Base-by-base conservation (phyloP, 2,113 vertebrate species). In the Seriola aureovittata region DNA sequence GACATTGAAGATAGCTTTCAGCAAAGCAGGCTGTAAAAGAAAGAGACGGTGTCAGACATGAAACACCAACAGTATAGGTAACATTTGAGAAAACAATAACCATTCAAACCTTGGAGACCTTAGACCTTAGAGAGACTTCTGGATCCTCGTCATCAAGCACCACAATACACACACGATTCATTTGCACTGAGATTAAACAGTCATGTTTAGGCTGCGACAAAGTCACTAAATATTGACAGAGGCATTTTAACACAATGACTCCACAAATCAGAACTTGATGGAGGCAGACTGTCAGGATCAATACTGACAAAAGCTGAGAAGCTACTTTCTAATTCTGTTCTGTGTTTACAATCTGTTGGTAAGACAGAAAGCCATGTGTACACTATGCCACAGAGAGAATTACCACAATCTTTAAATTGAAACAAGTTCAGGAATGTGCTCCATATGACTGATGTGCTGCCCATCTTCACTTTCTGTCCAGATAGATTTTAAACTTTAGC, bases 1-100 rank as follows among this genome's bases (percentile, higher is more conserved):
- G 92, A 97, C 98, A 86, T 97, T 99, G 96, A 99, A 99, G 95
- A 99, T 99, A 91, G 98, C 98, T 97, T 99, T 99, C 93, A 99
- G 97, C 95, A 99, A 93, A 83, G 97, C 96, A 85, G 98, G 97
- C 98, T 99, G 94, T 13, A 87, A 91, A 78, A 92, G 8, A 80
- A 69, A 85, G 0, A 32, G 44, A 65, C 16, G 7, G 40, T 40
- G 52, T 19, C 34, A 52, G 29, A 74, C 10, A n/a, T 72, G 14
- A 38, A 40, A 66, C 0, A 1, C 8, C 36, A 63, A 55, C 6
- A 48, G 25, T 1, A 52, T 11, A 23, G 46, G 8, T 75, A 2
- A 42, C 40, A 55, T 25, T 12, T 25, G 29, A 81, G 25, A 71
- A 62, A 65, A 76, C 17, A 74, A 63, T 40, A 77, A 66, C 5